A percentile compares a stretch with the other conserved stretches of the same genome.
These are phyloP conservation scores for Pedetes capensis DNA, from an alignment of 2,113 vertebrate species.

Conservation along the genomic window DNA sequence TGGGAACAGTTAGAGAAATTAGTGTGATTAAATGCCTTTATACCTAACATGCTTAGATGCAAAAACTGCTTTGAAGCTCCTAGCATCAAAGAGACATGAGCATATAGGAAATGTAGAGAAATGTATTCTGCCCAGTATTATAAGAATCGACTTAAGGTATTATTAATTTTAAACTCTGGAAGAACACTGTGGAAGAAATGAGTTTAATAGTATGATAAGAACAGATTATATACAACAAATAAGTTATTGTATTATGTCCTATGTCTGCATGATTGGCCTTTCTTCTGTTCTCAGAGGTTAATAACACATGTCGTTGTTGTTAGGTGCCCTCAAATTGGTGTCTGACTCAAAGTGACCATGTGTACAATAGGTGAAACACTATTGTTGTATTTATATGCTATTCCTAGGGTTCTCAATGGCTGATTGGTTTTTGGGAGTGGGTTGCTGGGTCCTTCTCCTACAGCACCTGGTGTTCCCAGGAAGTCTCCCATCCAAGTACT, in stretches of 20 bases:
- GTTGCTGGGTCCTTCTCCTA: too few relatives aligned
- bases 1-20: conserved; percentile 52
- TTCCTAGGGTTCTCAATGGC: too few relatives aligned
- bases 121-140: accelerated
- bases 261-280: background rate
- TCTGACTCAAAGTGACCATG: too few relatives aligned
- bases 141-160: background rate
- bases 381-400: too few relatives aligned
- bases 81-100: background rate
- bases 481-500: too few relatives aligned
- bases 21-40: conserved; percentile 58
- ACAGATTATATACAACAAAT: background rate
- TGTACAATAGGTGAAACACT: too few relatives aligned
- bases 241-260: background rate
- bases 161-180: background rate
- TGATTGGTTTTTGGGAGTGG: too few relatives aligned
- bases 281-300: background rate
- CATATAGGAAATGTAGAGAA: background rate
- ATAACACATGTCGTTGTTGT: background rate
- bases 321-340: too few relatives aligned
- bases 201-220: background rate
- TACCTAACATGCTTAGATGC: conserved; percentile 20
- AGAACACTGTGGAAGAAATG: background rate
- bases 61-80: background rate
- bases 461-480: too few relatives aligned